Evolutionary conservation across 1,140 invertebrate genomes (phyloP), one percentile per base, ranked within the genome.

Genomic region (Drosophila seguyi): DNA sequence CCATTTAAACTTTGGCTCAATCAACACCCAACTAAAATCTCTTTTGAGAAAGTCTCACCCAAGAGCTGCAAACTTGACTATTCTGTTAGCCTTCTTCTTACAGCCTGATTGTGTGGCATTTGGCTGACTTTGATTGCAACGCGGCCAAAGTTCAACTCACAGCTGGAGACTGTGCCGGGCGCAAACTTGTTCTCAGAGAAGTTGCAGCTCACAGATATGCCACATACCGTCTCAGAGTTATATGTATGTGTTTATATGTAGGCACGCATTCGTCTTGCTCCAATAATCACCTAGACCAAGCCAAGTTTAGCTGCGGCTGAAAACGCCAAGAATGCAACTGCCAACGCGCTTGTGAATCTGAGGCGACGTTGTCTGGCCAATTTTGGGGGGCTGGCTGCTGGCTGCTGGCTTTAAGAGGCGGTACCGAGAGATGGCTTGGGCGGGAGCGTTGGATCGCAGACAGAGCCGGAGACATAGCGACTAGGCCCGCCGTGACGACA

Each of bases 221-320:
- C 42, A 29, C 65, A 44, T 29, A 31, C 3, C 22, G 16, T 36
- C 55, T 36, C 39, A 68, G 61, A 63, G 14, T 38, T 16, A 22
- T 55, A 20, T 50, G 6, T 27, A 47, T 47, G 8, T 50, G 16
- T 50, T 14, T 11, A 10, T 29, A 52, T 34, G 4, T 53, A 25
- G 20, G 52, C 80, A 78, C 83, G 66, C 79, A 81, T 87, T 88
- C 82, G 84, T 67, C 48, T 61, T 71, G 84, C 84, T 88, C 84
- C 80, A 88, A 80, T 87, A 87, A 87, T 45, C 85, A 88, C 76
- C 61, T 77, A 80, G 76, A 83, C 59, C 68, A 27, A 58, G 67
- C 69, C 80, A 80, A 83, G 67, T 80, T 88, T 77, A 74, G 84
- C 57, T 20, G 25, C 44, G 57, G 47, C 47, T 55, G 55, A 56